These are phyloP conservation scores for Rhea pennata DNA, from an alignment of 2,113 vertebrate genomes.

Conservation along the genomic window DNA sequence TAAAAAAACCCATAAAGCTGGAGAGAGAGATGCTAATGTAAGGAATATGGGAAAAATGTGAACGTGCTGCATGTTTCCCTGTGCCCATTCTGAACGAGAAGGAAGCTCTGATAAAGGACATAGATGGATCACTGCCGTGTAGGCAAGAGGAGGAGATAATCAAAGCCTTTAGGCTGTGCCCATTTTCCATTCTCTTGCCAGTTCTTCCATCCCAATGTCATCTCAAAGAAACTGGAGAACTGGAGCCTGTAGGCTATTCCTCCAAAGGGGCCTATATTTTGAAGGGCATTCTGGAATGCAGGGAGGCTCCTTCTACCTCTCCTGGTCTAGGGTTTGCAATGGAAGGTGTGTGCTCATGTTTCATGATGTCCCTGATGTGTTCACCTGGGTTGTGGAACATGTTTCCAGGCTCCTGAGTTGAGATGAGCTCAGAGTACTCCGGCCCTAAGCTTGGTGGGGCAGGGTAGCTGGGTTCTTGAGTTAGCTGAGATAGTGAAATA, in stretches of 20 bases:
- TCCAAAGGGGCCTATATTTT: neutral
- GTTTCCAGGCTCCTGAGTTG: neutral
- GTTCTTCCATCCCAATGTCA: neutral
- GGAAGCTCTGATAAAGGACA: neutral
- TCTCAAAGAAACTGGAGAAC: accelerated
- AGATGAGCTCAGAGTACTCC: neutral
- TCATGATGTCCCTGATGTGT: accelerated
- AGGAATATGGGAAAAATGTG: neutral
- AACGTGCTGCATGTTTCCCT: neutral
- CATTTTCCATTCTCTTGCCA: neutral
- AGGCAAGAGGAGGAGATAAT: neutral
- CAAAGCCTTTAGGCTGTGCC: neutral
- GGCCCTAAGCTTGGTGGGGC: neutral
- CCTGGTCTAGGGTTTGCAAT: neutral
- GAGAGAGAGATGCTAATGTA: neutral
- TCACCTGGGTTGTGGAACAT: neutral
- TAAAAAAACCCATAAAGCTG: neutral
- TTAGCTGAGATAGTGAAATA: neutral
- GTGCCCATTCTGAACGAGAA: neutral
- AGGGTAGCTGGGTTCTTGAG: neutral
- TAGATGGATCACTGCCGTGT: neutral
- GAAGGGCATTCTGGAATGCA: neutral
- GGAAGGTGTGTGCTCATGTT: accelerated
- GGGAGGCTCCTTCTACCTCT: neutral
- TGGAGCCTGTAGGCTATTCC: neutral